Evolutionary conservation across 2,113 vertebrate species (phyloP), one percentile per base, ranked within the genome.

Genomic region (Gymnocephalus cernua): DNA sequence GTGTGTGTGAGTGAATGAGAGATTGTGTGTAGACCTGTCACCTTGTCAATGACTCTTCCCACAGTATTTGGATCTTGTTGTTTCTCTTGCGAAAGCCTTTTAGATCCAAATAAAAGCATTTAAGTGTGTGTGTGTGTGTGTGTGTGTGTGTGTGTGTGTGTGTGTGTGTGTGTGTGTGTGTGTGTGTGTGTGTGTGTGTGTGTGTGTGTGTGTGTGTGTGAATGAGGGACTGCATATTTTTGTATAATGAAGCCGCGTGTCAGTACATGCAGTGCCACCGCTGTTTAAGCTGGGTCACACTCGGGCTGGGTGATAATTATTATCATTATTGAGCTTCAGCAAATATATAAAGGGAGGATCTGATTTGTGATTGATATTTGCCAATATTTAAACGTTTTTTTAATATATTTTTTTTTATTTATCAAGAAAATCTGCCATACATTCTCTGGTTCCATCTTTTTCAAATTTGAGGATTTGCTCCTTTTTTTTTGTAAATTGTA

Each of bases 1-100:
- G 73, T 50, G 25, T 56, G 66, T 64, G 74, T 74, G 85, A 74
- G 79, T 84, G 74, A 83, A 87, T 83, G 80, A 79, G 47, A 63
- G 53, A 41, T 51, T 47, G 38, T 58, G 80, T 77, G 86, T 74
- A 63, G 66, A 32, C n/a, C n/a, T n/a, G n/a, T n/a, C n/a, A n/a
- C n/a, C n/a, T n/a, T n/a, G n/a, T n/a, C n/a, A n/a, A n/a, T n/a
- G n/a, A n/a, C n/a, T n/a, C n/a, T n/a, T n/a, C n/a, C n/a, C n/a
- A n/a, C n/a, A n/a, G n/a, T n/a, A n/a, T n/a, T n/a, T n/a, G n/a
- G n/a, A n/a, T n/a, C n/a, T n/a, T n/a, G n/a, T n/a, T n/a, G n/a
- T n/a, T n/a, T n/a, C n/a, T n/a, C n/a, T n/a, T n/a, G n/a, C n/a
- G n/a, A n/a, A n/a, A n/a, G n/a, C n/a, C n/a, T n/a, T n/a, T n/a